These are phyloP conservation scores for Listronotus oregonensis DNA, from an alignment of 1,140 invertebrate genomes.

Conservation along the genomic window DNA sequence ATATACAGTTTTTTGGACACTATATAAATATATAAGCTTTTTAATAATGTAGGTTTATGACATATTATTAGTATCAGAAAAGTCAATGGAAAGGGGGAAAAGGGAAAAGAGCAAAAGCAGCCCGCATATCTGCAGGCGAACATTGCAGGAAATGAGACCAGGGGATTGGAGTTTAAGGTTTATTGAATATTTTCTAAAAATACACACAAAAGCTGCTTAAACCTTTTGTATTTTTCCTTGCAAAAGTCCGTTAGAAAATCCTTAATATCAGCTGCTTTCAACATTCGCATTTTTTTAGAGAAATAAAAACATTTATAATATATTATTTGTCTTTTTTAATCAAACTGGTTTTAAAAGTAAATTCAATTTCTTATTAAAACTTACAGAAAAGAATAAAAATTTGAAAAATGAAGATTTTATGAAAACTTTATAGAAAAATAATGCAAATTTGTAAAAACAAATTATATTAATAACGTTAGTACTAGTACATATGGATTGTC, in stretches of 20 bases:
- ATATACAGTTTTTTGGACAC: too few relatives aligned
- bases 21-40: too few relatives aligned
- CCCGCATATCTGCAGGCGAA: neutral
- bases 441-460: too few relatives aligned
- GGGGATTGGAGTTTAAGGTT: conserved; percentile 10
- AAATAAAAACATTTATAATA: too few relatives aligned
- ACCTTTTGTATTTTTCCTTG: neutral
- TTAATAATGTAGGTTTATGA: neutral
- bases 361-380: too few relatives aligned
- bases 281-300: neutral
- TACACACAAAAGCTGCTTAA: conserved; percentile 9
- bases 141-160: neutral
- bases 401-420: too few relatives aligned
- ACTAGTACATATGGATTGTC: too few relatives aligned
- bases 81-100: neutral
- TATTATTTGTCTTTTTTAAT: too few relatives aligned
- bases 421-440: too few relatives aligned
- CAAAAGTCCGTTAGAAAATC: neutral
- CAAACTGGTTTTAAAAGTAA: too few relatives aligned
- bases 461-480: too few relatives aligned
- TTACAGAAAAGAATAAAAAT: too few relatives aligned
- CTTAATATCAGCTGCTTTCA: conserved; percentile 5
- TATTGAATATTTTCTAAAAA: conserved; percentile 19
- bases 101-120: neutral
- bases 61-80: neutral